These are phyloP conservation scores for Drosophila navojoa DNA, from an alignment of 1,140 invertebrate species.

Conservation along the genomic window DNA sequence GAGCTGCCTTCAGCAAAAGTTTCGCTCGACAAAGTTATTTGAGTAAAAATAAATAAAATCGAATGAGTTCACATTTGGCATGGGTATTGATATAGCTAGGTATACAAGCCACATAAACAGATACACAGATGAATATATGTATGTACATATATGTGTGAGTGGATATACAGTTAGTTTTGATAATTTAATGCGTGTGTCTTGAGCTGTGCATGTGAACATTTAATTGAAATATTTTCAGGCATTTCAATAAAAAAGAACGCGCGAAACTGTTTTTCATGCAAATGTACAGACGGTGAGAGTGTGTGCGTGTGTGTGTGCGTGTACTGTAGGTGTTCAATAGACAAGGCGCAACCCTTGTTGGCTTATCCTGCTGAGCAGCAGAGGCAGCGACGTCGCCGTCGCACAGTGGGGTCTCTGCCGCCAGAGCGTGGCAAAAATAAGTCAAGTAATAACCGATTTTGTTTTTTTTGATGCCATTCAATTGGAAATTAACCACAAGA, in stretches of 20 bases:
- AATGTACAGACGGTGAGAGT: not conserved
- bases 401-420: not conserved
- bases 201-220: constrained; percentile 62
- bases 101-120: constrained; percentile 9
- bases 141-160: constrained; percentile 2
- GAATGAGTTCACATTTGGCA: constrained; percentile 65
- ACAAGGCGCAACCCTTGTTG: constrained; percentile 52
- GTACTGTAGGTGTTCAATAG: constrained; percentile 53
- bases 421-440: too few species aligned
- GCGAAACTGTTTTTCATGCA: constrained; percentile 23
- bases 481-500: too few species aligned
- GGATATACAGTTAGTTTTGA: constrained; percentile 13
- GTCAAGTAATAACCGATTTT: too few species aligned
- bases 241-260: constrained; percentile 26
- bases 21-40: constrained; percentile 58
- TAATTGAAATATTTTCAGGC: constrained; percentile 63
- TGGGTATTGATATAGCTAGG: constrained; percentile 28
- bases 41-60: constrained; percentile 75
- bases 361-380: constrained; percentile 33
- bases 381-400: not conserved
- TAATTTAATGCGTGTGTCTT: constrained; percentile 54
- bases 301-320: constrained; percentile 19
- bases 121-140: not conserved
- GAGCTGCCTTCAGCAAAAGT: constrained; percentile 65
- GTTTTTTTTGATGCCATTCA: too few species aligned